Evolutionary conservation across 2,797 vertebrate species (phyloP).

Genomic region (Gymnoscopelus braueri): DNA sequence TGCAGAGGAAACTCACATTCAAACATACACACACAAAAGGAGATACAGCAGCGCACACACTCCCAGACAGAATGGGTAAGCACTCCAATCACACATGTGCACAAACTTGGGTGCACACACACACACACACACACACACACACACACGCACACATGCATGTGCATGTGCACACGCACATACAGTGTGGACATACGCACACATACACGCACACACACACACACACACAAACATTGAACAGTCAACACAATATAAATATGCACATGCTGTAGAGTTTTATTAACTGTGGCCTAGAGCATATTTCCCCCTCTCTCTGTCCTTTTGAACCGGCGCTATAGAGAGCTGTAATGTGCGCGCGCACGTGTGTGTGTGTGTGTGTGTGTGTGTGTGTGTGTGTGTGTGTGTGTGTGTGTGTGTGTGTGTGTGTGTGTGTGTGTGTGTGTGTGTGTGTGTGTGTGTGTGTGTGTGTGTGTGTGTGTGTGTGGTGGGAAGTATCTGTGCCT

Average conservation of each 20-base stretch:
- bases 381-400: too few species aligned
- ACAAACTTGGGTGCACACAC: neutral
- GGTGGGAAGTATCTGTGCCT: neutral
- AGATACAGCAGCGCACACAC: neutral
- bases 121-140: neutral
- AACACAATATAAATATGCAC: slow-evolving; percentile 49
- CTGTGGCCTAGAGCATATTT: slow-evolving; percentile 37
- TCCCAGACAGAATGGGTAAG: too few species aligned
- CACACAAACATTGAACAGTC: neutral
- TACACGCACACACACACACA: neutral
- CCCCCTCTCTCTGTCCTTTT: slow-evolving; percentile 17
- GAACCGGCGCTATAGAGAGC: slow-evolving; percentile 21
- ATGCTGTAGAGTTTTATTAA: slow-evolving; percentile 42
- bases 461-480: neutral
- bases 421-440: neutral
- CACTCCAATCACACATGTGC: slow-evolving; percentile 10
- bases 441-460: neutral
- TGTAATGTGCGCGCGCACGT: neutral
- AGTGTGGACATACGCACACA: neutral
- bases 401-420: neutral
- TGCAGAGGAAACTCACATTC: slow-evolving; percentile 38
- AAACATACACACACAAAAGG: neutral
- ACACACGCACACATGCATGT: neutral
- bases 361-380: neutral
- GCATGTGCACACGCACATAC: neutral